phyloP scores from a whole-genome alignment of 2,797 vertebrate genomes.

The Melanotaenia trifasciata region DNA sequence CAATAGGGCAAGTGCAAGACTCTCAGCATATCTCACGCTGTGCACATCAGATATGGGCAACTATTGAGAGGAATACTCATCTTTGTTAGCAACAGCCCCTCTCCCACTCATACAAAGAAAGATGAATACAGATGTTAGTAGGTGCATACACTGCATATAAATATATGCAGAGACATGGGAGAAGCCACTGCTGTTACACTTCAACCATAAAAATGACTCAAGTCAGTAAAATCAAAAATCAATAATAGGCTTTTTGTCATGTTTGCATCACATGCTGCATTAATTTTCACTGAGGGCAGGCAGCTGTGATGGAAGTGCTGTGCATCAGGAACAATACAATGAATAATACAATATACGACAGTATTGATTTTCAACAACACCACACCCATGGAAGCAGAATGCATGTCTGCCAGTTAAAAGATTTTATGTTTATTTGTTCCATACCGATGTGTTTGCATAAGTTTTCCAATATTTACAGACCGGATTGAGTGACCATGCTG shows the following conservation, averaged over 20 bases:
- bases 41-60: slow-evolving; percentile 28
- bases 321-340: slow-evolving; percentile 42
- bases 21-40: slow-evolving; percentile 41
- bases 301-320: slow-evolving; percentile 30
- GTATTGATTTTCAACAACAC: slow-evolving; percentile 50
- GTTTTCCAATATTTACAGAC: slow-evolving; percentile 34
- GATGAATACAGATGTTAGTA: slow-evolving; percentile 22
- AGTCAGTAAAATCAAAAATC: slow-evolving; percentile 57
- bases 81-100: slow-evolving; percentile 9
- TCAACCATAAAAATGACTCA: slow-evolving; percentile 25
- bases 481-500: slow-evolving; percentile 25
- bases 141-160: background rate
- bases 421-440: slow-evolving; percentile 43
- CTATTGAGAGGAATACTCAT: slow-evolving; percentile 21
- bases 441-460: slow-evolving; percentile 27
- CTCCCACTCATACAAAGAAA: background rate
- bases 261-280: slow-evolving; percentile 57
- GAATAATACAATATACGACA: slow-evolving; percentile 51
- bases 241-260: slow-evolving; percentile 48
- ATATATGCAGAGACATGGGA: slow-evolving; percentile 16
- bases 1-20: slow-evolving; percentile 50
- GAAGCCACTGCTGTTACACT: slow-evolving; percentile 23
- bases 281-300: slow-evolving; percentile 52
- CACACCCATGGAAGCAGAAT: slow-evolving; percentile 23
- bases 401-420: slow-evolving; percentile 39